Base-by-base conservation (phyloP, 2,113 vertebrate genomes). In the Syrrhaptes paradoxus region DNA sequence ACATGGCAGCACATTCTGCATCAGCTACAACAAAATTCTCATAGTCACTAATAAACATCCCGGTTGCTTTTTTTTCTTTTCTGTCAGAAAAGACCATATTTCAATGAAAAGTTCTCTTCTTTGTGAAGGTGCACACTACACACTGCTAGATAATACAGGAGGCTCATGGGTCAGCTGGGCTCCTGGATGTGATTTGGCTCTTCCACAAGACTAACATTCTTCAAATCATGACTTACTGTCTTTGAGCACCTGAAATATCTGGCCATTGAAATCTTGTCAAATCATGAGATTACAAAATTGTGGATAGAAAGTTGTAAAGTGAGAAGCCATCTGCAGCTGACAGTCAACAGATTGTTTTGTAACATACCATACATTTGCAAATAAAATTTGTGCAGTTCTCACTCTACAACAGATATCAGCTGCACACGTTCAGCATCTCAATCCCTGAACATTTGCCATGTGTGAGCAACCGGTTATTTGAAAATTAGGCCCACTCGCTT, bases 211-310 rank as follows among this genome's bases (percentile, higher is more conserved):
- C 29, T 52, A 87, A 32, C 17, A 36, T 81, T 73, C 52, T 74
- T 63, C 52, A 52, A 41, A 72, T 65, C n/a, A 31, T 24, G 68
- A 3, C 22, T 67, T 32, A 29, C 25, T 65, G 3, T 82, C 21
- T 70, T 83, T 78, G 32, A 87, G 31, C 31, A 57, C 24, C 49
- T 92, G 62, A 89, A 74, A 61, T 78, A 46, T 63, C 32, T 68
- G 68, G 14, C 31, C 49, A 31, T 58, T 94, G 71, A 79, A 94
- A 24, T 63, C 52, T 85, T 92, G 71, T 85, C 92, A 97, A 93
- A 17, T 73, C 54, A 80, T 26, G 65, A 46, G 38, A 96, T 96
- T 90, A 85, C 57, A 92, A 96, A 96, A 97, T 96, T 95, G 95
- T 80, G 57, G 26, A 52, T 51, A 34, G 77, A 48, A 87, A 62